Evolutionary conservation across 2,888 invertebrate species (phyloP), one percentile per base, ranked within the genome.

Genomic region (Scrobipalpa costella): DNA sequence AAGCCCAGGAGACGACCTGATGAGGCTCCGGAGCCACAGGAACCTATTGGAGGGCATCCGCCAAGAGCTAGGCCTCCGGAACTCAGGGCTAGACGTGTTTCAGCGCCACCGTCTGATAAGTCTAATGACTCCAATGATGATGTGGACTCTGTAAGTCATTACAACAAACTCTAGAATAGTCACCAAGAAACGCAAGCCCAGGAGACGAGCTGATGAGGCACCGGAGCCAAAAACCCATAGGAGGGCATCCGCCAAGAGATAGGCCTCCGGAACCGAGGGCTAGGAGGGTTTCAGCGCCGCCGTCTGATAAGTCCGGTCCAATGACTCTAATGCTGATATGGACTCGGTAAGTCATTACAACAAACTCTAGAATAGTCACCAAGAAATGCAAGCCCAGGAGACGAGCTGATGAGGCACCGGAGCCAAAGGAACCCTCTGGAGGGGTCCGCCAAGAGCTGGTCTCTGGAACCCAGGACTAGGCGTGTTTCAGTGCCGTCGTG

Each of bases 281-380:
- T 94, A 86, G 95, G 94, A 76, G 74, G 69, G 78, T 76, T 69
- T 81, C 81, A n/a, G 95, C 96, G 21, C 96, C 97, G 63, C 96
- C 96, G 67, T 95, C 95, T 74, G 97, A 97, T 77, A 96, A 96
- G n/a, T n/a, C n/a, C n/a, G 96, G 85, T 95, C 95, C 68, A 92
- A 92, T 80, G 96, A 96, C 82, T 96, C 96, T 72, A 96, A 95
- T 79, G 94, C 93, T 80, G 96, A 96, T 85, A 92, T 95, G 76
- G 97, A 97, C 80, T 96, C 96, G 15, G 96, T 96, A n/a, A 52
- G 7, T 33, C n/a, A n/a, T n/a, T n/a, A n/a, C n/a, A n/a, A n/a
- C n/a, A n/a, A n/a, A n/a, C n/a, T n/a, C n/a, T n/a, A n/a, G n/a
- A 81, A 95, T 96, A 61, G 97, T 97, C 62, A 95, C 95, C 64